These are phyloP conservation scores for Aphelinus atriplicis DNA, from an alignment of 1,140 invertebrate species.

Conservation along the genomic window DNA sequence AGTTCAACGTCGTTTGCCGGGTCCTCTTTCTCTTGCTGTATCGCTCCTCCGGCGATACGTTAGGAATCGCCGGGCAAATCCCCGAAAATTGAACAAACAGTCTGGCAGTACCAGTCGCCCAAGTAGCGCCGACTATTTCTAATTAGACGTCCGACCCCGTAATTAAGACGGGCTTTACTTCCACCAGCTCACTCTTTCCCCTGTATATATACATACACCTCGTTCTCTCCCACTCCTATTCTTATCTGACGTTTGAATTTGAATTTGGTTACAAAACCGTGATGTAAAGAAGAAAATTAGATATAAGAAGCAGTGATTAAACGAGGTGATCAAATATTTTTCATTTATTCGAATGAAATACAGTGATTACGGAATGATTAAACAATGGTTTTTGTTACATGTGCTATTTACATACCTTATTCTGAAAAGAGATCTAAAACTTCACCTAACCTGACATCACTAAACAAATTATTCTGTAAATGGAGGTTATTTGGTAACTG, in stretches of 20 bases:
- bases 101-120: constrained; percentile 32
- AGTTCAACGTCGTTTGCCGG: constrained; percentile 18
- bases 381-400: too few species aligned
- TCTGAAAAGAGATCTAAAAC: too few species aligned
- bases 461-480: too few species aligned
- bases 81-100: constrained; percentile 46
- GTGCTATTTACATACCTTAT: too few species aligned
- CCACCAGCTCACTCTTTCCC: constrained; percentile 39
- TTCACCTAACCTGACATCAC: too few species aligned
- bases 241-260: constrained; percentile 37
- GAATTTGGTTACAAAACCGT: constrained; percentile 17
- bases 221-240: constrained; percentile 11
- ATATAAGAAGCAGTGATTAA: too few species aligned
- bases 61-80: constrained; percentile 42
- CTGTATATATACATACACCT: constrained; percentile 8
- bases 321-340: too few species aligned
- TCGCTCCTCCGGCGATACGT: constrained; percentile 17
- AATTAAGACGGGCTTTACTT: constrained; percentile 53
- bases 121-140: constrained; percentile 43
- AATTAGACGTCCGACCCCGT: constrained; percentile 53
- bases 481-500: too few species aligned
- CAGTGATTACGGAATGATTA: too few species aligned
- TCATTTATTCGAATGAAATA: too few species aligned
- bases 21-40: background rate
- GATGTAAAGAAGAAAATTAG: too few species aligned